Conservation (phyloP, 2,888 invertebrate species). For the Catotricha subobsoleta region DNA sequence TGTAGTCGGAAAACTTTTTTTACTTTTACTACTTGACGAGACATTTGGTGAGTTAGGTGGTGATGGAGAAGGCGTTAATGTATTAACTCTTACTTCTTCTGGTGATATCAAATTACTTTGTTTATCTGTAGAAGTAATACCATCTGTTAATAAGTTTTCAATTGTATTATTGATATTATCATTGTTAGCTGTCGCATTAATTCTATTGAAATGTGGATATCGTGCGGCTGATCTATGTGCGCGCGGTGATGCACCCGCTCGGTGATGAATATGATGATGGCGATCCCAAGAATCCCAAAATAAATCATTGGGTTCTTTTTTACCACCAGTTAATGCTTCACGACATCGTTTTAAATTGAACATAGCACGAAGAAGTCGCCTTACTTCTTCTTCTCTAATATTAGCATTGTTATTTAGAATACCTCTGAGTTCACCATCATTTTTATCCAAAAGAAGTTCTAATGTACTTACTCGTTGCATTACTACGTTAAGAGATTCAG, state of each 20-base stretch:
- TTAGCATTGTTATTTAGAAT: slow-evolving; percentile 39
- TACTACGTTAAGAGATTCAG: slow-evolving; percentile 33
- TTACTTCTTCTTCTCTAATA: slow-evolving; percentile 62
- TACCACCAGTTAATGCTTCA: slow-evolving; percentile 15
- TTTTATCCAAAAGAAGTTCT: slow-evolving; percentile 66
- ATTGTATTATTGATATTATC: slow-evolving; percentile 2
- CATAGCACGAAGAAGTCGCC: slow-evolving; percentile 65
- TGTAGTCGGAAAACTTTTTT: slow-evolving; percentile 44
- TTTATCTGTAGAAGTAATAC: neutral
- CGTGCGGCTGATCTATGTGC: slow-evolving; percentile 18
- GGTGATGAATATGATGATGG: slow-evolving; percentile 32
- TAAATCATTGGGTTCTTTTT: slow-evolving; percentile 31
- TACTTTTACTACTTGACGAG: slow-evolving; percentile 9
- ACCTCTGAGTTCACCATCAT: slow-evolving; percentile 61
- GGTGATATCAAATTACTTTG: slow-evolving; percentile 12
- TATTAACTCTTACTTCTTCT: slow-evolving; percentile 17
- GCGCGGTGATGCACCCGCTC: slow-evolving; percentile 31
- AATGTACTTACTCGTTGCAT: slow-evolving; percentile 53
- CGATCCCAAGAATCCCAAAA: slow-evolving; percentile 94
- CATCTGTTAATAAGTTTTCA: slow-evolving; percentile 2
- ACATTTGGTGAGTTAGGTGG: slow-evolving; percentile 27
- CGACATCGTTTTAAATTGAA: slow-evolving; percentile 64
- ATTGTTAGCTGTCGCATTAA: neutral
- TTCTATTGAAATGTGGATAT: neutral
- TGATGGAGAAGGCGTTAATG: slow-evolving; percentile 26